Percentiles rank a stretch among this genome's conserved stretches.
phyloP scores from a whole-genome alignment of 2,113 vertebrate genomes.

The Labrus mixtus region DNA sequence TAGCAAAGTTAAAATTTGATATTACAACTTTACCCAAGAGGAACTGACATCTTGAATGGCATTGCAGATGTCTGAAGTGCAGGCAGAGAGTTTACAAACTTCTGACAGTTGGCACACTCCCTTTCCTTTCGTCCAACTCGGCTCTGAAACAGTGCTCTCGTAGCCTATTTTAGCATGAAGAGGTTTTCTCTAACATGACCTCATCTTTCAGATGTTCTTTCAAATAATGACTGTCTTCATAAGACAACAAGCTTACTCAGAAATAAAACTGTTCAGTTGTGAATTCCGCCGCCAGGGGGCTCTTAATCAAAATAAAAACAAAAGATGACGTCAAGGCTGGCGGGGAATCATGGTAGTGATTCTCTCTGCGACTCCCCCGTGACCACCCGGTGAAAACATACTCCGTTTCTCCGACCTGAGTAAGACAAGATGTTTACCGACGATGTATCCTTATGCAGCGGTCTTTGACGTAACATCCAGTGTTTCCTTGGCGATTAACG shows the following conservation, averaged over 20 bases:
- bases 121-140: conserved; percentile 7
- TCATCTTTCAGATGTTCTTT: conserved; percentile 36
- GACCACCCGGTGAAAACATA: too few species aligned
- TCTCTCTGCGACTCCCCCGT: too few species aligned
- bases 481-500: too few species aligned
- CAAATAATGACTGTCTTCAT: conserved; percentile 9
- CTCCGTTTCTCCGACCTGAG: too few species aligned
- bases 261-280: not conserved
- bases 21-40: conserved; percentile 76
- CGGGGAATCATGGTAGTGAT: too few species aligned
- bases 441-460: too few species aligned
- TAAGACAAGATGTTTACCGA: too few species aligned
- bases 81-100: conserved; percentile 71
- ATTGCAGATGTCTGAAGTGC: conserved; percentile 63
- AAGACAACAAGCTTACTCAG: not conserved
- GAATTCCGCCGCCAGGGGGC: too few species aligned
- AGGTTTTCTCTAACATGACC: conserved; percentile 31
- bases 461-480: too few species aligned
- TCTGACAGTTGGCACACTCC: conserved; percentile 61
- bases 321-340: too few species aligned
- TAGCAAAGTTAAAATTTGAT: conserved; percentile 74
- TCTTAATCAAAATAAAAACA: too few species aligned
- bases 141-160: conserved; percentile 40
- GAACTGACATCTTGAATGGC: conserved; percentile 74
- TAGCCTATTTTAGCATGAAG: conserved; percentile 35